Evolutionary conservation across 2,797 vertebrate species (phyloP).

Genomic region (Balearica regulorum): DNA sequence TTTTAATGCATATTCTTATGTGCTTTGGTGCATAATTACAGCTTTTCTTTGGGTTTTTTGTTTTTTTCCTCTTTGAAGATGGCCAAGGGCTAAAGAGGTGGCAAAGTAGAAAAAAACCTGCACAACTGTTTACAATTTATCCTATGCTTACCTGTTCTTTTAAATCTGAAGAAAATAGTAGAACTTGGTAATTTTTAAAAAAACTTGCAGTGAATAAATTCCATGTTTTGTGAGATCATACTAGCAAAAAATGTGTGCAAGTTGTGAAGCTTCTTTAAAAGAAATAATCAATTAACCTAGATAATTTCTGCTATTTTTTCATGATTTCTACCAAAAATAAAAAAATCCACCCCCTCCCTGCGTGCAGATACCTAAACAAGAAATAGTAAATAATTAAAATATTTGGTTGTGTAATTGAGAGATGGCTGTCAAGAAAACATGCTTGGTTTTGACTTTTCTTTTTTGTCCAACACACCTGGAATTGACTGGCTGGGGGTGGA

Average conservation of each 20-base stretch:
- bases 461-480: background rate
- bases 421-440: background rate
- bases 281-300: background rate
- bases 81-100: background rate
- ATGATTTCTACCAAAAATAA: background rate
- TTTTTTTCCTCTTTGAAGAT: background rate
- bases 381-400: background rate
- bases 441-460: too few relatives aligned
- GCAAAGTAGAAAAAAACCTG: background rate
- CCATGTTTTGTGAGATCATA: background rate
- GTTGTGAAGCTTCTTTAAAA: background rate
- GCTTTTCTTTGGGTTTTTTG: background rate
- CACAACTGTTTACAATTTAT: background rate
- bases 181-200: background rate
- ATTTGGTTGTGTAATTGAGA: background rate
- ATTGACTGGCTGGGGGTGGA: fast-evolving
- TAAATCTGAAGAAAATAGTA: background rate
- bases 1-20: background rate
- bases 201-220: background rate
- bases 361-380: background rate
- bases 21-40: background rate
- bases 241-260: background rate
- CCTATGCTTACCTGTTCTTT: background rate
- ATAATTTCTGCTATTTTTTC: background rate
- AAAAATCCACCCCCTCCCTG: too few relatives aligned